A percentile compares a stretch with the other conserved stretches of the same genome.
phyloP scores from a whole-genome alignment of 2,888 invertebrate genomes.

The Lithosia quadra region DNA sequence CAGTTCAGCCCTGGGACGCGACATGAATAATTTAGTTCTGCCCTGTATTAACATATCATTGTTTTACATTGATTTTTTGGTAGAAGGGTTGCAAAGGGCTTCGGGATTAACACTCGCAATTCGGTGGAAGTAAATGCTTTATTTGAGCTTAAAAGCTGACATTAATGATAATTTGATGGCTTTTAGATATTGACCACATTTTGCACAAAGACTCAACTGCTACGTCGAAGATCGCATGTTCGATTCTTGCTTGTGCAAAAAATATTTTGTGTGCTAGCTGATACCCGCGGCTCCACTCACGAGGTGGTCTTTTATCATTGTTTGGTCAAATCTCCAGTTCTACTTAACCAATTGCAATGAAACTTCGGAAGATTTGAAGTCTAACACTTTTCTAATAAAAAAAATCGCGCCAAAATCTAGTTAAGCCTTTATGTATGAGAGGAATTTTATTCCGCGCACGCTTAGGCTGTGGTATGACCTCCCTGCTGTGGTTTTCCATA shows the following conservation, averaged over 20 bases:
- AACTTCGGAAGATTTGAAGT: no score
- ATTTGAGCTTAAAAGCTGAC: constrained; percentile 9
- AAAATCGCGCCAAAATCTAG: no score
- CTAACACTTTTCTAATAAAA: no score
- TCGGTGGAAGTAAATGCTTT: neutral
- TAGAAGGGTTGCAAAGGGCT: constrained; percentile 16
- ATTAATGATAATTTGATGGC: neutral
- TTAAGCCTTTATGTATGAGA: no score
- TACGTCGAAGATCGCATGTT: neutral
- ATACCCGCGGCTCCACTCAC: no score
- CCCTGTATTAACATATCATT: constrained; percentile 53
- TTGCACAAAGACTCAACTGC: neutral
- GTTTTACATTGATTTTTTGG: constrained; percentile 48
- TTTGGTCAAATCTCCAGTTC: no score
- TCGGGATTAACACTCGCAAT: neutral
- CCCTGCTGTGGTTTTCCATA: no score
- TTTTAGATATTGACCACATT: neutral
- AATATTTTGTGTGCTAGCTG: no score
- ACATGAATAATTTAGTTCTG: constrained; percentile 58
- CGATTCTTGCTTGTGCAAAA: neutral
- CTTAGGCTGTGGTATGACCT: no score
- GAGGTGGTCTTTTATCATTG: no score
- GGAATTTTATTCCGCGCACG: no score
- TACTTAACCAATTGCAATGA: no score
- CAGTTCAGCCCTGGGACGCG: constrained; percentile 35